Evolutionary conservation across 2,888 invertebrate genomes (phyloP), one percentile per base, ranked within the genome.

Genomic region (Tridacna crocea): DNA sequence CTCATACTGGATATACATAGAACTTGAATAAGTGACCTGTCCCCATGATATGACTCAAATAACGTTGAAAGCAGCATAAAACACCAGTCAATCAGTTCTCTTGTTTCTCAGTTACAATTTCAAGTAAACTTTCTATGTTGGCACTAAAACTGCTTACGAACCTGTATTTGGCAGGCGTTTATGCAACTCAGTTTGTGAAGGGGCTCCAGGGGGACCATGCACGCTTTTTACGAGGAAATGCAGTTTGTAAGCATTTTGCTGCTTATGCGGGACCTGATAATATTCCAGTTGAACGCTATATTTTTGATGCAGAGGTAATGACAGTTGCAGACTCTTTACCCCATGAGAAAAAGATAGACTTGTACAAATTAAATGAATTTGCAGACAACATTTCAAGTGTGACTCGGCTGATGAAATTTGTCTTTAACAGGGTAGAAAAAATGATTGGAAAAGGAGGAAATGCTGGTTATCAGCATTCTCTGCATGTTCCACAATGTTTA

Each of bases 151-250:
- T 36, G 36, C 36, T 36, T 36, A 36, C 36, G 8, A 36, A 36
- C 36, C 36, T 36, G 36, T 36, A 36, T 77, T 84, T 94, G 76
- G 89, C 87, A 61, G 93, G 93, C 13, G 80, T 83, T 10, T 84
- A 92, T 78, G 92, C 92, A 12, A 72, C 81, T 12, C 77, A 84
- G 15, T 94, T 89, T 89, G 93, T 94, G 1, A 76, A 78, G 15
- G 93, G 94, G 60, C 85, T 94, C n/a, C 93, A 94, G 82, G 94
- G 93, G 12, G 73, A 89, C 68, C 84, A 93, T 75, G 79, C 88
- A 0, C 84, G 92, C 24, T 94, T 93, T 82, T 80, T 94, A 11
- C 83, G 88, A 75, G 91, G 93, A 17, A 93, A 87, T 73, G 93
- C 93, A 15, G 94, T 93, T 3, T 94, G 94, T 88, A 89, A 13